Conservation (phyloP, 2,113 vertebrate genomes). For the Tyto alba region DNA sequence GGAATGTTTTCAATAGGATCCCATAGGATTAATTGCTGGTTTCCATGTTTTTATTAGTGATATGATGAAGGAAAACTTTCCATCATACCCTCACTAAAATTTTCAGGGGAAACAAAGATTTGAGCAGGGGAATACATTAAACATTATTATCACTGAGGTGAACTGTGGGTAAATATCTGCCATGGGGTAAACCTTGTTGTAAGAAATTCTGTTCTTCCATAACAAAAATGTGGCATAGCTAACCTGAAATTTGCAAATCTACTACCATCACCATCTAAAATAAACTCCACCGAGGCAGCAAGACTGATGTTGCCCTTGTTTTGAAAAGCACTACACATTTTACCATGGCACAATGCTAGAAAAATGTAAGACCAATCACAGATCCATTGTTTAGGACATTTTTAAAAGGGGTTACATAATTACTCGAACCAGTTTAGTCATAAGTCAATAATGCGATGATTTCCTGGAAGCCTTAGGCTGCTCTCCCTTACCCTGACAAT, state of each 20-base stretch:
- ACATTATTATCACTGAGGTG: neutral
- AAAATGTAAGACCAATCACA: neutral
- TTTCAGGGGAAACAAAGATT: neutral
- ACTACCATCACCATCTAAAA: neutral
- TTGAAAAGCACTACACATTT: neutral
- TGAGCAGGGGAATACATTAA: neutral
- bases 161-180: neutral
- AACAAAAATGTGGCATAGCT: neutral
- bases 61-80: neutral
- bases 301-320: neutral
- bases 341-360: neutral
- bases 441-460: neutral
- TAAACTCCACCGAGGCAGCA: neutral
- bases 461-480: neutral
- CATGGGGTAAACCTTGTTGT: neutral
- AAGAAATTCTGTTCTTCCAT: neutral
- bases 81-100: neutral
- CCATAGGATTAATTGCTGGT: neutral
- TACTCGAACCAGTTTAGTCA: neutral
- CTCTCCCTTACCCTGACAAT: neutral
- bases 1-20: neutral
- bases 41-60: neutral
- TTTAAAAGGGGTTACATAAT: fast-evolving
- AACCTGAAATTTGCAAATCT: neutral
- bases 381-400: neutral